phyloP scores from a whole-genome alignment of 2,888 invertebrate species.

The Alitta virens region DNA sequence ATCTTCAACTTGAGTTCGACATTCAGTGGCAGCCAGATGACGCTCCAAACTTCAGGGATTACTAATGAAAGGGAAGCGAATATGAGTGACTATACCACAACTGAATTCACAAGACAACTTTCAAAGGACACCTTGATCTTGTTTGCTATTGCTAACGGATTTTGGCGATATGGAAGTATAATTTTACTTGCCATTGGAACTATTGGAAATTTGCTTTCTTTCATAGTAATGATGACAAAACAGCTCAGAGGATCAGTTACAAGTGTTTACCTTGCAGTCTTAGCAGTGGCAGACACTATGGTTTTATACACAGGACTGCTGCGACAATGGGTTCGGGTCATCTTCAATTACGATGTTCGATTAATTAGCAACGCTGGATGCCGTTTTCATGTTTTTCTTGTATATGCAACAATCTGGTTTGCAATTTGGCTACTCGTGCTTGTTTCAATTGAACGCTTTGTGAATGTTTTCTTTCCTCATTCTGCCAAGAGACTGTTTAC shows the following conservation, averaged over 20 bases:
- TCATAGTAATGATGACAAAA: neutral
- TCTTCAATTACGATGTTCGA: neutral
- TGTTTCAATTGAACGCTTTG: neutral
- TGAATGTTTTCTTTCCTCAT: neutral
- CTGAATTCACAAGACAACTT: too few species aligned
- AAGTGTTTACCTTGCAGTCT: neutral
- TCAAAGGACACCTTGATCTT: too few species aligned
- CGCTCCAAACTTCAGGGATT: too few species aligned
- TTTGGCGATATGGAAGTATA: neutral
- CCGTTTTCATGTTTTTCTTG: neutral
- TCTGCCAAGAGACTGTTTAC: neutral
- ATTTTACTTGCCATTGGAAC: neutral
- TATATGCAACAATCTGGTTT: neutral
- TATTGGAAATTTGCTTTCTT: neutral
- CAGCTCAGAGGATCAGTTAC: neutral
- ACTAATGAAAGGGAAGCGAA: too few species aligned
- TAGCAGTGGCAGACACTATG: neutral
- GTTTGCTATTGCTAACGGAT: neutral
- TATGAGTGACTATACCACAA: too few species aligned
- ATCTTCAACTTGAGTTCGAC: too few species aligned
- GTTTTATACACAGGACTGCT: neutral
- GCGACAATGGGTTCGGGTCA: neutral
- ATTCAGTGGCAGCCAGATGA: too few species aligned
- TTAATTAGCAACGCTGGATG: neutral
- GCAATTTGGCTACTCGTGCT: neutral